Conservation (phyloP, 2,113 vertebrate species). For the Rhabdornis inornatus region DNA sequence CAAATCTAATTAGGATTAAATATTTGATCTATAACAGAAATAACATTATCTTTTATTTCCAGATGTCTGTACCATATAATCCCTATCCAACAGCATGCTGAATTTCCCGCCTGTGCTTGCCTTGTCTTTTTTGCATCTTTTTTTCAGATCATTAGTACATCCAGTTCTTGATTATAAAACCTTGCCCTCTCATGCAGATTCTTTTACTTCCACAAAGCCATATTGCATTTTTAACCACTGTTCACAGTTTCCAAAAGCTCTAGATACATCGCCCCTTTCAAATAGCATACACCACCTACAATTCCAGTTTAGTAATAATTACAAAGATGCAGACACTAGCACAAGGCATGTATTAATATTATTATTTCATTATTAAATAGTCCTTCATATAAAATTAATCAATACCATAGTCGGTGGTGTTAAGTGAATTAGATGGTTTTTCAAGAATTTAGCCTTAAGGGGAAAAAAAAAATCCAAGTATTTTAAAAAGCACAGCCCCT, state of each 20-base stretch:
- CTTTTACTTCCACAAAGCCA: background rate
- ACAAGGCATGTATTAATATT: background rate
- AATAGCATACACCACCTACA: background rate
- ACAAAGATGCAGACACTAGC: background rate
- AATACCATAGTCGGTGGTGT: background rate
- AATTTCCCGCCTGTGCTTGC: background rate
- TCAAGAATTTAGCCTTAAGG: background rate
- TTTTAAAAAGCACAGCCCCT: background rate
- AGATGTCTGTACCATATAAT: background rate
- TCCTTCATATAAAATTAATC: background rate
- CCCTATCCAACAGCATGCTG: background rate
- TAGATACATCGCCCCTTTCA: background rate
- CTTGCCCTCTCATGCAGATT: background rate
- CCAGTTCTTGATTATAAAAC: background rate
- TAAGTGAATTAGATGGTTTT: background rate
- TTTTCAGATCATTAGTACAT: background rate
- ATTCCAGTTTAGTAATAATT: background rate
- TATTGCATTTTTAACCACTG: slow-evolving; percentile 35
- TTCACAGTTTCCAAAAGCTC: background rate
- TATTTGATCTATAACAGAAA: background rate
- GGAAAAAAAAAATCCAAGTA: background rate
- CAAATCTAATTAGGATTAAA: slow-evolving; percentile 14
- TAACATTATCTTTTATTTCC: slow-evolving; percentile 16
- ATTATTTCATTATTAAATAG: background rate
- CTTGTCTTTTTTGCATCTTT: background rate